phyloP scores from a whole-genome alignment of 2,113 vertebrate species.

The Mus spicilegus region DNA sequence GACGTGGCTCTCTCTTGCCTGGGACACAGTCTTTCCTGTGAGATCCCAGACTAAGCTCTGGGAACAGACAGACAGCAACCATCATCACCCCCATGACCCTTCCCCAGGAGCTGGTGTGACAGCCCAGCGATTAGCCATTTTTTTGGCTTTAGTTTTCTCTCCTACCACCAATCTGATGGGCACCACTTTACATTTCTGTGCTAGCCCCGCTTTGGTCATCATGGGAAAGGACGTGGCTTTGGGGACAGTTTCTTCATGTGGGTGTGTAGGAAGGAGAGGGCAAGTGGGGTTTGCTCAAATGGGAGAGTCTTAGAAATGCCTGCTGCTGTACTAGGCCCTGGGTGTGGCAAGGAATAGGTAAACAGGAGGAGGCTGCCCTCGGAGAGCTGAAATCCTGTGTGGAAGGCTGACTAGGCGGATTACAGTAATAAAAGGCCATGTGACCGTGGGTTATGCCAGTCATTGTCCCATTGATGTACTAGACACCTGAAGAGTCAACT shows the following conservation, averaged over 20 bases:
- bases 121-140: not conserved
- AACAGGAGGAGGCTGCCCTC: not conserved
- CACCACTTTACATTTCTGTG: not conserved
- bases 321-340: not conserved
- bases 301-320: not conserved
- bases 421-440: not conserved
- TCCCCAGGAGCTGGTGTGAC: not conserved
- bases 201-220: not conserved
- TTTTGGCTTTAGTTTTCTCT: not conserved
- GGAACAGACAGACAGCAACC: not conserved
- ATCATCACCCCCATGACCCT: fast-evolving
- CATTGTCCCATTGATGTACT: too few relatives aligned
- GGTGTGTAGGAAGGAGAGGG: not conserved
- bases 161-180: not conserved
- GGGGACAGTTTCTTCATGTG: not conserved
- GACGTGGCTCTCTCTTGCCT: not conserved
- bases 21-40: not conserved
- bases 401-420: not conserved
- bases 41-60: not conserved
- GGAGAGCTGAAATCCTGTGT: fast-evolving
- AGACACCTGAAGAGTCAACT: not conserved
- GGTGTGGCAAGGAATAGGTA: not conserved
- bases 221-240: not conserved
- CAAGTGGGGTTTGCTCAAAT: not conserved
- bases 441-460: not conserved